These are phyloP conservation scores for Lepidostoma basale DNA, from an alignment of 1,140 invertebrate species.

Conservation along the genomic window DNA sequence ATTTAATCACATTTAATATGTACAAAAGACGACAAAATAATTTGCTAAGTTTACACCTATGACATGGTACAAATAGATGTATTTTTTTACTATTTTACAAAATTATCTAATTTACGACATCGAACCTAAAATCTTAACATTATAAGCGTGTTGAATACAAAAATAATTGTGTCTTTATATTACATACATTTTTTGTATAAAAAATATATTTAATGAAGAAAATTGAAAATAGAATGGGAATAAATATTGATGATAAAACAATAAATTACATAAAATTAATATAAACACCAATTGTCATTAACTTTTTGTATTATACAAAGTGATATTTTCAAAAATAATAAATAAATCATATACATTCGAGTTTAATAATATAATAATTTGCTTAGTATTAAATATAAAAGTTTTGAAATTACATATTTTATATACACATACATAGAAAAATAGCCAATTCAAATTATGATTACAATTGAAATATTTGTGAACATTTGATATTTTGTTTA, in stretches of 20 bases:
- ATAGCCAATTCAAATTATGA: too few relatives aligned
- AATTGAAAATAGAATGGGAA: neutral
- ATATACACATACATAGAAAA: too few relatives aligned
- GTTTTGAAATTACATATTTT: too few relatives aligned
- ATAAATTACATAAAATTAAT: neutral
- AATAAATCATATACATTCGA: too few relatives aligned
- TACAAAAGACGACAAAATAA: constrained; percentile 14
- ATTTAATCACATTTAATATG: constrained; percentile 26
- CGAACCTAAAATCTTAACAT: constrained; percentile 3
- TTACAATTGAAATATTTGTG: too few relatives aligned
- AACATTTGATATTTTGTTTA: too few relatives aligned
- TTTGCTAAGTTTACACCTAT: constrained; percentile 11
- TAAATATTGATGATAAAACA: neutral
- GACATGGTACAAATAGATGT: constrained; percentile 25
- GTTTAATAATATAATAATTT: too few relatives aligned
- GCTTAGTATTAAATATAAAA: too few relatives aligned
- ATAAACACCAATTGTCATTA: neutral
- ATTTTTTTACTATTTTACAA: neutral
- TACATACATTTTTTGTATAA: neutral
- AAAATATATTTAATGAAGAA: neutral
- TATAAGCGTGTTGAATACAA: constrained; percentile 7
- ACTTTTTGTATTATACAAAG: neutral
- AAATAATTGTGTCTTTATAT: neutral
- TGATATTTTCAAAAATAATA: neutral
- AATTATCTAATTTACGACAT: neutral